Conservation (phyloP, 2,113 vertebrate species). For the Aegotheles bennettii region DNA sequence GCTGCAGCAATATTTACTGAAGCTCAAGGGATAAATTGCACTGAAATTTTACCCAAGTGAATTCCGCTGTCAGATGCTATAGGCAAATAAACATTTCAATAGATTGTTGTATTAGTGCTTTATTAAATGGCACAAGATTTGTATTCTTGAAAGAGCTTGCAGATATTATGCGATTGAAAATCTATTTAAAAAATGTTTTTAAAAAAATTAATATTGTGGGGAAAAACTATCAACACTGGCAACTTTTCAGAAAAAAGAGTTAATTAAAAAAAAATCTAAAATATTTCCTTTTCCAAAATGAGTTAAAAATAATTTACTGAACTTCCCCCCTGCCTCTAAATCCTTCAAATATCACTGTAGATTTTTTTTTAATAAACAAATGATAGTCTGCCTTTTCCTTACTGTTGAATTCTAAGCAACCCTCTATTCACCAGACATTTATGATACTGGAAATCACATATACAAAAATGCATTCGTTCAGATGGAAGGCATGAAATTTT, state of each 20-base stretch:
- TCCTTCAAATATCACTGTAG: neutral
- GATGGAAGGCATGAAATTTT: neutral
- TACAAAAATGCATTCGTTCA: neutral
- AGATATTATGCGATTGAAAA: neutral
- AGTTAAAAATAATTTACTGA: neutral
- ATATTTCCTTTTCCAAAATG: neutral
- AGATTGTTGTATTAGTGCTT: neutral
- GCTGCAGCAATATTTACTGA: constrained; percentile 22
- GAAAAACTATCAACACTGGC: neutral
- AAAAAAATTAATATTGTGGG: neutral
- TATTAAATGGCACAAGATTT: neutral
- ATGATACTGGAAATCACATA: neutral
- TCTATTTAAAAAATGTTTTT: neutral
- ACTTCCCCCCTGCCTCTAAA: neutral
- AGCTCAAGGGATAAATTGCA: neutral
- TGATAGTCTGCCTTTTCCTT: neutral
- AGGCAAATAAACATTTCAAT: constrained; percentile 33
- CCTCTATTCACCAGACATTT: neutral
- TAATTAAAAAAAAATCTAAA: neutral
- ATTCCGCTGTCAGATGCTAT: neutral
- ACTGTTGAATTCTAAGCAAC: neutral
- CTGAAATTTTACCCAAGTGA: constrained; percentile 15
- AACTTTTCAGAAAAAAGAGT: neutral
- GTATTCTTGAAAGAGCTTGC: neutral
- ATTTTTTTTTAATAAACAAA: neutral